These are phyloP conservation scores for Parnassius orleans DNA, from an alignment of 2,888 invertebrate species.

Conservation along the genomic window DNA sequence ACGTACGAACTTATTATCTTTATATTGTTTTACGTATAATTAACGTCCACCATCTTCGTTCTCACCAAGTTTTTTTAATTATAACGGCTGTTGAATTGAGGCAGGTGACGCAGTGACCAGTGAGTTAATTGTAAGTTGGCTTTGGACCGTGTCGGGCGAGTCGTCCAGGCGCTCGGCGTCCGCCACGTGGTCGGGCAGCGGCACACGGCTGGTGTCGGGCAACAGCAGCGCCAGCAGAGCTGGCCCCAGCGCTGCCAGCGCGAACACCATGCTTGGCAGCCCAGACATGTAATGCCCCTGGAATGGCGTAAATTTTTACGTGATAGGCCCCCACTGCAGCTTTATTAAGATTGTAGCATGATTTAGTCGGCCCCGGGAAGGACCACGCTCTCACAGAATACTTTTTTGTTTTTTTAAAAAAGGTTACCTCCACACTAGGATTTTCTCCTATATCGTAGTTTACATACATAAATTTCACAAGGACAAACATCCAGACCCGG, in stretches of 20 bases:
- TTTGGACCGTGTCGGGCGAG: constrained; percentile 39
- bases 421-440: too few relatives aligned
- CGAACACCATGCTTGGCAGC: constrained; percentile 62
- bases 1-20: too few relatives aligned
- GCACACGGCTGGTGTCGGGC: constrained; percentile 60
- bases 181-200: constrained; percentile 56
- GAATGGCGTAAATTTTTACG: constrained; percentile 16
- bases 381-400: too few relatives aligned
- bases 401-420: too few relatives aligned
- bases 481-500: too few relatives aligned
- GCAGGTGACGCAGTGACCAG: constrained; percentile 6
- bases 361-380: too few relatives aligned
- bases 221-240: constrained; percentile 57
- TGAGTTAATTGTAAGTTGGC: constrained; percentile 2
- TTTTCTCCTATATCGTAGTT: too few relatives aligned
- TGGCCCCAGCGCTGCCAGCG: constrained; percentile 58
- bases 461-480: too few relatives aligned
- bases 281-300: constrained; percentile 63
- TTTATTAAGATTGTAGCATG: too few relatives aligned
- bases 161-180: constrained; percentile 58
- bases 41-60: neutral
- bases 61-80: neutral
- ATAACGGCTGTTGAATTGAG: too few relatives aligned
- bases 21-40: too few relatives aligned
- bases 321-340: too few relatives aligned